Percentiles rank a stretch among this genome's conserved stretches.
Evolutionary conservation across 1,140 invertebrate species (phyloP).

Genomic region (Drosophila bipectinata): DNA sequence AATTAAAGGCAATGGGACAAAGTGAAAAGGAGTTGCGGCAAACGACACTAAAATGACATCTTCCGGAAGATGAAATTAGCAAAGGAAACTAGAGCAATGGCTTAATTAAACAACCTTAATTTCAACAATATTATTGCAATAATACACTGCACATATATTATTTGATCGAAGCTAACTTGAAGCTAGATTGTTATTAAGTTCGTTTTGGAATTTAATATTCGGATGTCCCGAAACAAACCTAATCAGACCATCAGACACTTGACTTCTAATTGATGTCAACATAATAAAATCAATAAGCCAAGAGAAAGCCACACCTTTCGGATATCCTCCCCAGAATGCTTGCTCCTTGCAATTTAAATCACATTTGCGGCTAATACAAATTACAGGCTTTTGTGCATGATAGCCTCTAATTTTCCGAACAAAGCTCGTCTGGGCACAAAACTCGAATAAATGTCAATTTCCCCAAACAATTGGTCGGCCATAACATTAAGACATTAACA

Average conservation of each 20-base stretch:
- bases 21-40: neutral
- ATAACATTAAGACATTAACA: slow-evolving; percentile 62
- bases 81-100: neutral
- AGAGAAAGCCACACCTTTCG: slow-evolving; percentile 21
- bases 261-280: slow-evolving; percentile 11
- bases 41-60: slow-evolving; percentile 25
- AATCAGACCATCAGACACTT: slow-evolving; percentile 10
- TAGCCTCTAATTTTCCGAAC: slow-evolving; percentile 53
- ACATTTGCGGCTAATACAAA: slow-evolving; percentile 66
- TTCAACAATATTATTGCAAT: too few relatives aligned
- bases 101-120: neutral
- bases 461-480: slow-evolving; percentile 18
- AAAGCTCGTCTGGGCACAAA: slow-evolving; percentile 8
- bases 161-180: too few relatives aligned
- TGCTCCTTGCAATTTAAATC: slow-evolving; percentile 68
- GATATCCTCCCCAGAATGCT: neutral
- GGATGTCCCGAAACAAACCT: neutral
- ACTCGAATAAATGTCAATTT: slow-evolving; percentile 75
- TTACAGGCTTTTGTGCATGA: slow-evolving; percentile 41
- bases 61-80: slow-evolving; percentile 29
- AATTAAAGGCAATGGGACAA: slow-evolving; percentile 56
- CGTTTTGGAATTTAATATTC: too few relatives aligned
- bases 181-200: too few relatives aligned
- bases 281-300: slow-evolving; percentile 38
- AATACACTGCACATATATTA: too few relatives aligned